Evolutionary conservation across 1,140 invertebrate species (phyloP).

Genomic region (Bombyx mori): ASM3026992v2 NC_085110.1:11589501-11590000

Average conservation of each 20-base stretch:
- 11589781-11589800: constrained; percentile 30
- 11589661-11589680: constrained; percentile 51
- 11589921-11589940: too few relatives aligned
- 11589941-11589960: too few relatives aligned
- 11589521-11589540: too few relatives aligned
- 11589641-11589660: constrained; percentile 19
- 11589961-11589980: too few relatives aligned
- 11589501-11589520: too few relatives aligned
- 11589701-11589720: constrained; percentile 70
- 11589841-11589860: too few relatives aligned
- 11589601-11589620: constrained; percentile 65
- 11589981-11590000: too few relatives aligned
- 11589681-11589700: constrained; percentile 70
- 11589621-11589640: constrained; percentile 30
- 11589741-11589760: constrained; percentile 67
- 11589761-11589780: constrained; percentile 67
- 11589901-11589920: too few relatives aligned
- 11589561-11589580: constrained; percentile 58
- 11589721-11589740: constrained; percentile 68
- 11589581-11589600: constrained; percentile 63
- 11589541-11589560: constrained; percentile 25
- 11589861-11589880: too few relatives aligned
- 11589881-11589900: too few relatives aligned
- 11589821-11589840: neutral
- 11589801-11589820: constrained; percentile 18